These are phyloP conservation scores for Eulimnadia texana DNA, from an alignment of 1,140 invertebrate genomes.

Conservation along the genomic window DNA sequence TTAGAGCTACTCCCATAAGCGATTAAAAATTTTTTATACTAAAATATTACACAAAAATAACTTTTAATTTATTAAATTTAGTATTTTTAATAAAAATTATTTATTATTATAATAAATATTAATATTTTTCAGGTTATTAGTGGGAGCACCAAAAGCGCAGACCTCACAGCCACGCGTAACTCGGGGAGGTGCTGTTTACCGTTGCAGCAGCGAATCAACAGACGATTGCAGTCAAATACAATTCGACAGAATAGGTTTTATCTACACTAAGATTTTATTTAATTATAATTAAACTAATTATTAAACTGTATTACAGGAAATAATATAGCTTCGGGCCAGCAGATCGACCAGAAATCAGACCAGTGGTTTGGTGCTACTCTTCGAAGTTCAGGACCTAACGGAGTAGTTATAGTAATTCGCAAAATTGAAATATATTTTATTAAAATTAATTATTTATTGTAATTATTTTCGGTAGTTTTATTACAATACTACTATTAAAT, in stretches of 20 bases:
- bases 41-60: not conserved
- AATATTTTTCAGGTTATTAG: conserved; percentile 44
- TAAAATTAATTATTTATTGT: not conserved
- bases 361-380: conserved; percentile 95
- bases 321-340: conserved; percentile 37
- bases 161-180: conserved; percentile 43
- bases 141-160: conserved; percentile 62
- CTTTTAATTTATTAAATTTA: not conserved
- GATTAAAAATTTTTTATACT: not conserved
- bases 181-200: conserved; percentile 59
- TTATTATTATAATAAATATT: not conserved
- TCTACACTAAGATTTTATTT: not conserved
- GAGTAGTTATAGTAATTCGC: conserved; percentile 55
- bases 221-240: conserved; percentile 45
- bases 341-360: conserved; percentile 74
- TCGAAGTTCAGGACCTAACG: conserved; percentile 55
- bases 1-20: too few species aligned
- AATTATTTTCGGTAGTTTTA: conserved; percentile 59
- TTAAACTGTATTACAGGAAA: conserved; percentile 34
- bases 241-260: conserved; percentile 53
- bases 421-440: not conserved
- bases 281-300: not conserved
- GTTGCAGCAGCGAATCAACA: conserved; percentile 42
- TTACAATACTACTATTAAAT: too few species aligned
- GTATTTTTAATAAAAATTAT: not conserved